Conservation (phyloP, 2,888 invertebrate genomes). For the Sicus ferrugineus region DNA sequence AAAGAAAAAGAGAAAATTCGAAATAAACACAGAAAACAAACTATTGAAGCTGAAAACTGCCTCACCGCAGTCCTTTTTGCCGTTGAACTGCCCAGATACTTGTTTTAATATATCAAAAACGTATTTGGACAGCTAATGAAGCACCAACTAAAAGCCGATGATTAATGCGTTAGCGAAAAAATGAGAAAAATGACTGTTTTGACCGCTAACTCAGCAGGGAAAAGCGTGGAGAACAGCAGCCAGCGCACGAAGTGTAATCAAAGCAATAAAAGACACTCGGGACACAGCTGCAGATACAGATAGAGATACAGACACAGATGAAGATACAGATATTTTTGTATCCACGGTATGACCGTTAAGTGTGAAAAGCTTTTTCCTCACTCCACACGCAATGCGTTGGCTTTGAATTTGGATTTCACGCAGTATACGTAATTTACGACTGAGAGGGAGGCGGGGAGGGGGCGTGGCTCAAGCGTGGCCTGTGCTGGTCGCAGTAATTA, state of each 20-base stretch:
- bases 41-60: constrained; percentile 1
- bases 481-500: background rate
- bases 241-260: no score
- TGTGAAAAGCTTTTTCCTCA: background rate
- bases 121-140: no score
- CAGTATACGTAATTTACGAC: background rate
- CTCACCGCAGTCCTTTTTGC: background rate
- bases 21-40: background rate
- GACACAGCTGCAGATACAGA: background rate
- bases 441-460: background rate
- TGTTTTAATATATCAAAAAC: background rate
- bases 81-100: background rate
- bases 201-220: no score
- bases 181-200: no score
- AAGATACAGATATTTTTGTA: background rate
- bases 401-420: background rate
- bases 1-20: background rate
- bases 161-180: no score
- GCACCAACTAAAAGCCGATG: no score
- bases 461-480: no score
- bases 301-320: background rate
- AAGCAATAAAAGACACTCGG: no score
- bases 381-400: background rate
- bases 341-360: background rate
- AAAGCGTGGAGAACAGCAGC: no score